Percentiles rank a stretch among this genome's conserved stretches.
phyloP scores from a whole-genome alignment of 2,888 invertebrate genomes.

The Allacma fusca region DNA sequence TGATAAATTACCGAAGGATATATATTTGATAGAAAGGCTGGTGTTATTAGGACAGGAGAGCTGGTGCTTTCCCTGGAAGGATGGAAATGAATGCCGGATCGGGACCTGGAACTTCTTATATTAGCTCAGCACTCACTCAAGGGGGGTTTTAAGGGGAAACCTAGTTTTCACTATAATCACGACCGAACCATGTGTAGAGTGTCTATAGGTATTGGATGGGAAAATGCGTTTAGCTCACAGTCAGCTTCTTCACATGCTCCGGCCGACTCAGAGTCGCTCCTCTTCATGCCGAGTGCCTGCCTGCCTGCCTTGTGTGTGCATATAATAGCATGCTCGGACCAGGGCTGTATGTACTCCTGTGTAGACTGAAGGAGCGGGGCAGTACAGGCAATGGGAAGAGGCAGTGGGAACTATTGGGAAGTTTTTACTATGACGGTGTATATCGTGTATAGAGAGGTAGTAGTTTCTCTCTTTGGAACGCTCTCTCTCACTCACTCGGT shows the following conservation, averaged over 20 bases:
- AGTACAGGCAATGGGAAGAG: too few species aligned
- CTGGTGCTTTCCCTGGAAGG: conserved; percentile 24
- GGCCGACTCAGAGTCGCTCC: neutral
- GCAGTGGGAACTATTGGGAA: too few species aligned
- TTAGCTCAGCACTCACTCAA: neutral
- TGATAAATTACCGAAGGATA: too few species aligned
- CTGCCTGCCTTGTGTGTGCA: neutral
- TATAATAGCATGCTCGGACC: too few species aligned
- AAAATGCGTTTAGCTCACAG: neutral
- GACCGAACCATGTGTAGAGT: conserved; percentile 1
- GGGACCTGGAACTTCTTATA: conserved; percentile 25
- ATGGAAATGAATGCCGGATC: conserved; percentile 31
- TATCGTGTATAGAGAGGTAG: too few species aligned
- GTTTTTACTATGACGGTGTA: too few species aligned
- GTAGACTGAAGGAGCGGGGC: too few species aligned
- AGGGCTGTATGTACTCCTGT: too few species aligned
- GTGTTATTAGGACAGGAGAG: conserved; percentile 18
- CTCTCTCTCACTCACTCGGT: too few species aligned
- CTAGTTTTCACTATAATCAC: conserved; percentile 22
- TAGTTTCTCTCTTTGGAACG: too few species aligned
- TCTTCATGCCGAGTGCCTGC: neutral
- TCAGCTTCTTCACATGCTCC: too few species aligned
- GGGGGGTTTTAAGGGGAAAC: conserved; percentile 14
- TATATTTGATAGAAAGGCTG: neutral
- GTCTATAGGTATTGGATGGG: neutral